phyloP scores from a whole-genome alignment of 2,888 invertebrate genomes.

The Strigamia transsilvanica region DNA sequence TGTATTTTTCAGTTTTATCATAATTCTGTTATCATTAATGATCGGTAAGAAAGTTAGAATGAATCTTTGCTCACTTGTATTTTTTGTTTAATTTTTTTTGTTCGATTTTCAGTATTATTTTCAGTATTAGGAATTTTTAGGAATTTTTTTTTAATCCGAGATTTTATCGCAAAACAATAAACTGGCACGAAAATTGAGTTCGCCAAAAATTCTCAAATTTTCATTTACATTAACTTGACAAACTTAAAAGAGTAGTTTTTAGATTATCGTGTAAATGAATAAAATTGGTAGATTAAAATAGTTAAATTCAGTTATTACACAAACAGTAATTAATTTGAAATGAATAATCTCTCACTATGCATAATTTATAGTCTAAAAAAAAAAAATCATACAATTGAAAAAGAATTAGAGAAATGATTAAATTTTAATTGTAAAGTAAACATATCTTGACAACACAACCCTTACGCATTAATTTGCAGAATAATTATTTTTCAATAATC shows the following conservation, averaged over 20 bases:
- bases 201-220: slow-evolving; percentile 7
- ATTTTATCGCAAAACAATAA: slow-evolving; percentile 22
- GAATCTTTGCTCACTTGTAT: slow-evolving; percentile 19
- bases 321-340: not conserved
- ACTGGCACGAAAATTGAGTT: slow-evolving; percentile 38
- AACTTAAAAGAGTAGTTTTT: not conserved
- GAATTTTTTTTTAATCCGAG: not conserved
- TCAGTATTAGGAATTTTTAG: slow-evolving; percentile 42
- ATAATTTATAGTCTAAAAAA: slow-evolving; percentile 1
- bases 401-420: not conserved
- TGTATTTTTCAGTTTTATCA: not conserved
- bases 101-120: slow-evolving; percentile 22
- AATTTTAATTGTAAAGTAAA: slow-evolving; percentile 9
- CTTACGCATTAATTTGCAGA: not conserved
- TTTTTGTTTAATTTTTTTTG: not conserved
- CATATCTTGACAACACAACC: slow-evolving; percentile 5
- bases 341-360: not conserved
- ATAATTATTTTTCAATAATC: not conserved
- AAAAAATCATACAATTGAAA: not conserved
- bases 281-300: not conserved
- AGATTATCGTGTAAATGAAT: slow-evolving; percentile 9
- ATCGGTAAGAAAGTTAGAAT: not conserved
- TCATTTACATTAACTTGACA: slow-evolving; percentile 28
- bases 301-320: not conserved
- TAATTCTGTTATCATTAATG: slow-evolving; percentile 1